phyloP scores from a whole-genome alignment of 1,140 invertebrate species.

The Rhopalosiphum maidis region DNA sequence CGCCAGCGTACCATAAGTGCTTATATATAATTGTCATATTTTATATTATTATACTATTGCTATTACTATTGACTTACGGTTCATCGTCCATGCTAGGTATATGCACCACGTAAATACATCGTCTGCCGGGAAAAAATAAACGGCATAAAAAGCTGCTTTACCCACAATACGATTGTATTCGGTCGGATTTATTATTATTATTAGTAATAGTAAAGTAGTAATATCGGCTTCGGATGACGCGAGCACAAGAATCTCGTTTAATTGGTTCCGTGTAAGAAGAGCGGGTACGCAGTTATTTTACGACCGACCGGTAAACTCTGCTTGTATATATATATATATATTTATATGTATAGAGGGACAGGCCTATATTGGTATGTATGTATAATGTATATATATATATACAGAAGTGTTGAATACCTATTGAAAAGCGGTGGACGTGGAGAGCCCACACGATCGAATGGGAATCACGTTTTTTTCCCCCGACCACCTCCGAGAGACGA shows the following conservation, averaged over 20 bases:
- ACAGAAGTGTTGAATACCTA: neutral
- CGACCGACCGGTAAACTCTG: slow-evolving; percentile 29
- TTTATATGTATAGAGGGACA: neutral
- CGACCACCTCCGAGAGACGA: slow-evolving; percentile 9
- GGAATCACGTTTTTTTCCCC: slow-evolving; percentile 25
- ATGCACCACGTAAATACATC: neutral
- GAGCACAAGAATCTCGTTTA: slow-evolving; percentile 51
- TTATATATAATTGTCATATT: neutral
- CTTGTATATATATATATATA: neutral
- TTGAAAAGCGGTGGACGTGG: slow-evolving; percentile 16
- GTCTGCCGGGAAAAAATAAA: neutral
- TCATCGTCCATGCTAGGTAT: neutral
- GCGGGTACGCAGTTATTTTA: slow-evolving; percentile 24
- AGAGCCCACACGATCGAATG: neutral
- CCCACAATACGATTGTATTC: neutral
- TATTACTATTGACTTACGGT: neutral
- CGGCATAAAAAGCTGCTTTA: neutral
- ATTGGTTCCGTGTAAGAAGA: slow-evolving; percentile 50
- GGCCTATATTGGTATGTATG: neutral
- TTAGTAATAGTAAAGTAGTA: neutral
- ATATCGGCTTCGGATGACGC: slow-evolving; percentile 5
- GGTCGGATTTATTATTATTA: slow-evolving; percentile 34
- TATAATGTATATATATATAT: neutral
- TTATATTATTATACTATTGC: neutral
- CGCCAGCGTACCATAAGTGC: neutral